A percentile compares a stretch with the other conserved stretches of the same genome.
These are phyloP conservation scores for Miniopterus natalensis DNA, from an alignment of 2,113 vertebrate species.

Conservation along the genomic window DNA sequence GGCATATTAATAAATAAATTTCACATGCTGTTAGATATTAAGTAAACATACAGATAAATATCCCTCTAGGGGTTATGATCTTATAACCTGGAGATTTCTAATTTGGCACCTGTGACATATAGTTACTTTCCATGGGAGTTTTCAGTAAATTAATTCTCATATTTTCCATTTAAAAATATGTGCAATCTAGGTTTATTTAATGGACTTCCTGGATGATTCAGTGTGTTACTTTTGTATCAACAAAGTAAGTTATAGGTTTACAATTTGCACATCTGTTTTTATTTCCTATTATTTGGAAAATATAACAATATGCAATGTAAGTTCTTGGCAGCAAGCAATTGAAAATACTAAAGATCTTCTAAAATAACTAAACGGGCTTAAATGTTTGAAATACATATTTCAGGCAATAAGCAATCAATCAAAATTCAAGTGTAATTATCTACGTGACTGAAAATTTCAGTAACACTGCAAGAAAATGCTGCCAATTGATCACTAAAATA, in stretches of 20 bases:
- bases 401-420: constrained; percentile 20
- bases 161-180: constrained; percentile 78
- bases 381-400: background rate
- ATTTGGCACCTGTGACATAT: constrained; percentile 89
- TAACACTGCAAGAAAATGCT: background rate
- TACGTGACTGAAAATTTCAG: constrained; percentile 27
- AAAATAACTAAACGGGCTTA: background rate
- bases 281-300: constrained; percentile 16
- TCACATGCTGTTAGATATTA: constrained; percentile 92
- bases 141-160: constrained; percentile 86
- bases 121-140: constrained; percentile 77
- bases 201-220: constrained; percentile 34
- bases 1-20: constrained; percentile 93
- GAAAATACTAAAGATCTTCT: background rate
- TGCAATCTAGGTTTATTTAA: constrained; percentile 37
- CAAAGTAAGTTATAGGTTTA: constrained; percentile 26
- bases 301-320: background rate
- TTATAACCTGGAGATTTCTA: constrained; percentile 90
- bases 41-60: constrained; percentile 91
- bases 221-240: constrained; percentile 2
- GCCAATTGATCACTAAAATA: constrained; percentile 16
- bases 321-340: background rate
- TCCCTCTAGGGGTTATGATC: constrained; percentile 88
- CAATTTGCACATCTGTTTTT: background rate
- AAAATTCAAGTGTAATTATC: constrained; percentile 51